Conservation (phyloP, 2,888 invertebrate genomes). For the Ptychoptera contaminata region DNA sequence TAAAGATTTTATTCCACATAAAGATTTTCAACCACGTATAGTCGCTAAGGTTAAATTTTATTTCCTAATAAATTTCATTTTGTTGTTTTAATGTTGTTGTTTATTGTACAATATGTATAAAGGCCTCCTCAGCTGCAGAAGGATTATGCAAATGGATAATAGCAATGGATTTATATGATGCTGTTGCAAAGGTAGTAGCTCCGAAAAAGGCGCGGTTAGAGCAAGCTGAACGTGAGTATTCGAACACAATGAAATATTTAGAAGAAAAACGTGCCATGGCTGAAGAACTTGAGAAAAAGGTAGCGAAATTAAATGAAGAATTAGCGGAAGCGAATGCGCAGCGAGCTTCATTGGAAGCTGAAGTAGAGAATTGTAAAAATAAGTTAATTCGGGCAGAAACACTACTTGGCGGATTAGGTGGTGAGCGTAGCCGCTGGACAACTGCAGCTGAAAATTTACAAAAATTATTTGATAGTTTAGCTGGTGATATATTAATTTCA, state of each 20-base stretch:
- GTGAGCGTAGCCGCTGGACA: conserved; percentile 78
- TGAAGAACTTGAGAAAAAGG: conserved; percentile 55
- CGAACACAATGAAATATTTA: conserved; percentile 69
- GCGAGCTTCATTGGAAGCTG: conserved; percentile 41
- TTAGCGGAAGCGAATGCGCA: conserved; percentile 58
- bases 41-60: conserved; percentile 42
- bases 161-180: conserved; percentile 87
- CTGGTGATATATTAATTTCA: conserved; percentile 80
- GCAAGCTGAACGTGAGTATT: conserved; percentile 65
- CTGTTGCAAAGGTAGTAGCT: conserved; percentile 64
- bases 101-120: too few relatives aligned
- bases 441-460: conserved; percentile 60
- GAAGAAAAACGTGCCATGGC: conserved; percentile 70
- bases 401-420: conserved; percentile 72
- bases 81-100: too few relatives aligned
- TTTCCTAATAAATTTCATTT: background rate
- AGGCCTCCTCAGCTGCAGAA: conserved; percentile 85
- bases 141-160: conserved; percentile 84
- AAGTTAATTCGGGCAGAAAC: conserved; percentile 78
- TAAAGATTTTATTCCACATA: conserved; percentile 57
- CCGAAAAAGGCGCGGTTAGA: conserved; percentile 78
- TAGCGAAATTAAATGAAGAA: conserved; percentile 53
- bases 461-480: conserved; percentile 58
- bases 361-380: conserved; percentile 66
- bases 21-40: conserved; percentile 65